phyloP scores from a whole-genome alignment of 2,888 invertebrate genomes.

The Drosophila leonis region DNA sequence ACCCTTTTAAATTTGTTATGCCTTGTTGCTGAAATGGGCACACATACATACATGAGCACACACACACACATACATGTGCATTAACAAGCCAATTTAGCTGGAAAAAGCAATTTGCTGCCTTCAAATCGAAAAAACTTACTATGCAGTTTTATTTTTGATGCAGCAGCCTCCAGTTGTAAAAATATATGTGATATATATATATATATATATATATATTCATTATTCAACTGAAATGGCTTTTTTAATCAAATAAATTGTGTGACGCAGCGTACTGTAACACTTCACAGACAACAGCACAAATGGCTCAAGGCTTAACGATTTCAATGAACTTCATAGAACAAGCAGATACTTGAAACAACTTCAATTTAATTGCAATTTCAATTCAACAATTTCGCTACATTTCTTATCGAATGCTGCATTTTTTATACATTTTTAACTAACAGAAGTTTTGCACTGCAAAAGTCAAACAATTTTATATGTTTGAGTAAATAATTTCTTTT shows the following conservation, averaged over 20 bases:
- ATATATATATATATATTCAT: neutral
- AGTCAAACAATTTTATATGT: neutral
- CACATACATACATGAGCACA: neutral
- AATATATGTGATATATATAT: neutral
- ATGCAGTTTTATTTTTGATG: slow-evolving; percentile 17
- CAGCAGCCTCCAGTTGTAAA: slow-evolving; percentile 3
- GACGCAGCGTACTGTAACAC: slow-evolving; percentile 31
- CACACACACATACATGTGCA: neutral
- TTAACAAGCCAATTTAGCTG: slow-evolving; percentile 6
- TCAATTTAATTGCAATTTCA: slow-evolving; percentile 8
- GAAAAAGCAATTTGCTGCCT: slow-evolving; percentile 52
- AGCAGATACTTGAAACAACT: slow-evolving; percentile 12
- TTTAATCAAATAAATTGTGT: slow-evolving; percentile 56
- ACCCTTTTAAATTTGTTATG: slow-evolving; percentile 28
- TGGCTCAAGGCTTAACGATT: slow-evolving; percentile 21
- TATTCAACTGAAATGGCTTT: slow-evolving; percentile 46
- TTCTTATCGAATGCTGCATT: slow-evolving; percentile 3
- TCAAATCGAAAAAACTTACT: slow-evolving; percentile 19
- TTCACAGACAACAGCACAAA: slow-evolving; percentile 35
- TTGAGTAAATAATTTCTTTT: neutral
- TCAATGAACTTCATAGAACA: slow-evolving; percentile 17
- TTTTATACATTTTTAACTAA: neutral
- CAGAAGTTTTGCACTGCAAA: neutral
- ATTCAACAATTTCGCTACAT: neutral
- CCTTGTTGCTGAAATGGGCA: neutral